Evolutionary conservation across 2,888 invertebrate species (phyloP).

Genomic region (Lobophora halterata): DNA sequence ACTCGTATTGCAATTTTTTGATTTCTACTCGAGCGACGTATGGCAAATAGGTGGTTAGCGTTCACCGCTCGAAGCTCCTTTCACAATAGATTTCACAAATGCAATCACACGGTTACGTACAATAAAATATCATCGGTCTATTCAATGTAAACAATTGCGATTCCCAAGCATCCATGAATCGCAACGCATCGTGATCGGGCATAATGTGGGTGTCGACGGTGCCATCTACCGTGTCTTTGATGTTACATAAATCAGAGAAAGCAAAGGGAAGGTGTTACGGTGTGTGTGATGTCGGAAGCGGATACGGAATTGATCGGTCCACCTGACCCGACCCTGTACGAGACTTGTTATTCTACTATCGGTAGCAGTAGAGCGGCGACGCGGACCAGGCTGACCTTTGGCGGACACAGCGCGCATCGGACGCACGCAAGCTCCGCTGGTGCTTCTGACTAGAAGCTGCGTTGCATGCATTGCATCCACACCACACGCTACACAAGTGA

Average conservation of each 20-base stretch:
- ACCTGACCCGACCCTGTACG: constrained; percentile 64
- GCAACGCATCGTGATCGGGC: constrained; percentile 38
- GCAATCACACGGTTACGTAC: constrained; percentile 33
- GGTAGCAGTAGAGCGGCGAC: constrained; percentile 54
- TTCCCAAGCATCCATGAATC: constrained; percentile 25
- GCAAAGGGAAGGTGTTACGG: constrained; percentile 47
- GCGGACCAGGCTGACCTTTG: constrained; percentile 69
- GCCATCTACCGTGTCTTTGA: constrained; percentile 25
- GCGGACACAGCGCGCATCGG: constrained; percentile 18
- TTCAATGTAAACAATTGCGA: constrained; percentile 32
- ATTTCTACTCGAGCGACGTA: constrained; percentile 42
- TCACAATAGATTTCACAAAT: constrained; percentile 43
- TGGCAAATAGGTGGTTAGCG: constrained; percentile 33
- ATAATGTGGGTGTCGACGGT: constrained; percentile 27
- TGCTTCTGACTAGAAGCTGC: too few relatives aligned
- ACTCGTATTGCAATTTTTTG: constrained; percentile 49
- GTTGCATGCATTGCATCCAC: too few relatives aligned
- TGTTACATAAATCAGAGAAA: constrained; percentile 65
- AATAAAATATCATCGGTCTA: constrained; percentile 31
- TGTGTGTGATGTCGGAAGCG: constrained; percentile 60
- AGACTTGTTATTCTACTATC: constrained; percentile 66
- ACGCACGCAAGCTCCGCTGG: constrained; percentile 1
- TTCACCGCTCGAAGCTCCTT: constrained; percentile 35
- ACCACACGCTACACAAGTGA: too few relatives aligned
- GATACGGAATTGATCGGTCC: constrained; percentile 60